A percentile compares a stretch with the other conserved stretches of the same genome.
Evolutionary conservation across 2,797 vertebrate genomes (phyloP).

Genomic region (Hafferia zeledoni): DNA sequence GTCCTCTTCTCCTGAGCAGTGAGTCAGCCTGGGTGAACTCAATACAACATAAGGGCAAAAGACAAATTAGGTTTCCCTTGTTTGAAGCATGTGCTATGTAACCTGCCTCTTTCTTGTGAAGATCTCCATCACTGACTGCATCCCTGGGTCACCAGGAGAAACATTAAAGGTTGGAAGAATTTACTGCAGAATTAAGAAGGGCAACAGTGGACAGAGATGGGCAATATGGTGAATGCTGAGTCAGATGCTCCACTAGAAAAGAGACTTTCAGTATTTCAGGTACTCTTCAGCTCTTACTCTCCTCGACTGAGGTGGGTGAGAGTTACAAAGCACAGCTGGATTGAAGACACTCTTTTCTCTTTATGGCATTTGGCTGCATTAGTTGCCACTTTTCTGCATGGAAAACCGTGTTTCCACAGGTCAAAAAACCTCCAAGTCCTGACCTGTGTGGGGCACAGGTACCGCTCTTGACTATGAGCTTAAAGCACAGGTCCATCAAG

Average conservation of each 20-base stretch:
- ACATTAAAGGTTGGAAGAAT: slow-evolving; percentile 9
- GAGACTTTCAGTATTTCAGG: not conserved
- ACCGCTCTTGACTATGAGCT: not conserved
- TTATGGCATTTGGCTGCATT: not conserved
- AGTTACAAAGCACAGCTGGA: not conserved
- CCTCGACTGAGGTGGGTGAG: not conserved
- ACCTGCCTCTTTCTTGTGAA: slow-evolving; percentile 19
- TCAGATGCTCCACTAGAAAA: not conserved
- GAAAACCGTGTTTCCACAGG: not conserved
- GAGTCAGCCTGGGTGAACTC: slow-evolving; percentile 15
- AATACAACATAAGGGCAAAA: not conserved
- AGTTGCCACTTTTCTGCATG: not conserved
- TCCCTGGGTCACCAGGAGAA: not conserved
- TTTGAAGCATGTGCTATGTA: not conserved
- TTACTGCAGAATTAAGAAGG: slow-evolving; percentile 43
- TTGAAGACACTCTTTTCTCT: not conserved
- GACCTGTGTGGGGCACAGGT: accelerated
- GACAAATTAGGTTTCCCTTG: slow-evolving; percentile 29
- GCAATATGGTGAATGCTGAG: not conserved
- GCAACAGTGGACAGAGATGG: not conserved
- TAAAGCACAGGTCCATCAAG: not conserved
- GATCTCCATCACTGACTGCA: slow-evolving; percentile 16
- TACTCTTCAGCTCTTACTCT: not conserved
- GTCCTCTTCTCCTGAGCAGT: not conserved
- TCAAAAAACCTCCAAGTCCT: not conserved